These are phyloP conservation scores for Plumapathes pennacea DNA, from an alignment of 92 coral and sea anemone genomes.

Conservation along the genomic window DNA sequence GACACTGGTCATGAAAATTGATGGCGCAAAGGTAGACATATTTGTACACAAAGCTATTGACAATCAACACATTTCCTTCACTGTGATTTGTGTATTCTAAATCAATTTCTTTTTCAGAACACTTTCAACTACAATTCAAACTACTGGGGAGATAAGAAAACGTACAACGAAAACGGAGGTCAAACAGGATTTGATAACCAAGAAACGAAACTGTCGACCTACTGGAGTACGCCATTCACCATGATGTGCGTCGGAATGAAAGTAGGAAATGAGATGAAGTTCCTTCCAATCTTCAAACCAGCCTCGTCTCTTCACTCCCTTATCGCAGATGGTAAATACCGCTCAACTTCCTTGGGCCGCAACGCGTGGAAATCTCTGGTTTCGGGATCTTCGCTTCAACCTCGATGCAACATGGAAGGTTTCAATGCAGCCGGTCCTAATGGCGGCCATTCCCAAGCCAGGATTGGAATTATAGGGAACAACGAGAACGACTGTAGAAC, in stretches of 20 bases:
- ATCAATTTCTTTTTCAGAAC: too few species aligned
- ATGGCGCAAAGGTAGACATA: too few species aligned
- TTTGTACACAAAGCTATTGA: too few species aligned
- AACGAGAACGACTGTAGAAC: background rate
- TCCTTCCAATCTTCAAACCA: background rate
- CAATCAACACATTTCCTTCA: too few species aligned
- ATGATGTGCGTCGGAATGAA: conserved; percentile 3
- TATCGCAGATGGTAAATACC: background rate
- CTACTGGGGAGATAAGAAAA: background rate
- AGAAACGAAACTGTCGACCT: conserved; percentile 10
- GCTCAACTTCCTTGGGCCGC: background rate
- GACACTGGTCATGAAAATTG: too few species aligned
- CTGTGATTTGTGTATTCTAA: too few species aligned
- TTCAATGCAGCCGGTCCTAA: background rate
- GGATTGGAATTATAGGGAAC: conserved; percentile 7
- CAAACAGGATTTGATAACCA: background rate
- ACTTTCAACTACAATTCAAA: too few species aligned
- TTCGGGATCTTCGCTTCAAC: conserved; percentile 6
- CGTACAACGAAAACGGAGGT: background rate
- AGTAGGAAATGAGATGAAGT: background rate
- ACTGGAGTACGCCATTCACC: conserved; percentile 2
- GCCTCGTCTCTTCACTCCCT: conserved; percentile 4
- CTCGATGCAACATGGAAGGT: background rate
- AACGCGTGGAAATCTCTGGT: conserved; percentile 1
- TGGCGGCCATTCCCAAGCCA: background rate